Evolutionary conservation across 2,888 invertebrate genomes (phyloP), one percentile per base, ranked within the genome.

Genomic region (Ganaspis brasiliensis): DNA sequence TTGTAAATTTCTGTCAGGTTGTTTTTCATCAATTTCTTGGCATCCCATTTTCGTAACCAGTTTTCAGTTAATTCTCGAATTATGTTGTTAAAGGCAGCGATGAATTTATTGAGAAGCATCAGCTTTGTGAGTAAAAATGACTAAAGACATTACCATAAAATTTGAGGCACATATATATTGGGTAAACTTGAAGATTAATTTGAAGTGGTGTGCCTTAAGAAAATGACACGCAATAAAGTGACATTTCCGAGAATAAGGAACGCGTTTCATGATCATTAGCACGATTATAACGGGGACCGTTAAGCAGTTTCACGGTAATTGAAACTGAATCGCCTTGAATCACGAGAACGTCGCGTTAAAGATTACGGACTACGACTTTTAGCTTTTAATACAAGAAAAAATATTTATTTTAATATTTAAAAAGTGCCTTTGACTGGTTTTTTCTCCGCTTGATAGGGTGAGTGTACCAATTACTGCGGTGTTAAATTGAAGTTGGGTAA

Each of bases 231-330:
- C 24, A 45, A 67, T 67, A 67, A 40, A 14, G 24, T 21, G 67
- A 67, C 40, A 67, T 67, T 67, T 67, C 67, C 24, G 45, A 67
- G 67, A 67, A 67, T 67, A 67, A 67, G 24, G n/a, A 45, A 45
- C 67, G 67, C 67, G 40, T 67, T 45, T 67, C 67, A 67, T n/a
- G 40, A 67, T 67, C 67, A 67, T 67, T 67, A 40, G 67, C 21
- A 45, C 45, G 45, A 40, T 45, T 24, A 67, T 67, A 67, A 67
- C 67, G 67, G 67, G 40, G 40, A 67, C 40, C 40, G 21, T 67
- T 40, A 45, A 67, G 67, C 67, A n/a, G 67, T 67, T 67, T 67
- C 67, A 45, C 67, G 67, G 67, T 67, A 67, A 63, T 37, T 24
- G 37, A 6, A 63, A 40, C 63, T 21, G 37, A 67, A 67, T 67